Base-by-base conservation (phyloP, 2,888 invertebrate species). In the Scaptomyza parva region DNA sequence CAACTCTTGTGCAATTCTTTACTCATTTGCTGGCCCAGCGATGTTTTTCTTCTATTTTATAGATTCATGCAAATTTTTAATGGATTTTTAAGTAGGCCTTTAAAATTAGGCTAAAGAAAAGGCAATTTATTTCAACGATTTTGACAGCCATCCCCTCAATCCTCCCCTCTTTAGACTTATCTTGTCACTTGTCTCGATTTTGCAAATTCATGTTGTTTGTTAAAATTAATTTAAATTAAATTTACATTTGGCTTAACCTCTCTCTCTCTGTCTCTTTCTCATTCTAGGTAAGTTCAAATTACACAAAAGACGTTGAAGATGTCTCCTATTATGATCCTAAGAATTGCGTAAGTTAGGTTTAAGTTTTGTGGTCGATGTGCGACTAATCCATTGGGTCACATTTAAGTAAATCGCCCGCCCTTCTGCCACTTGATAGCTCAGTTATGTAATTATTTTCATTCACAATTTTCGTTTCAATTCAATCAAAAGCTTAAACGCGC, bases 21-120 rank as follows among this genome's bases (percentile, higher is more conserved):
- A 28, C 55, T 70, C 70, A 65, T 69, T 69, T 69, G 59, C 40
- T 66, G 59, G 47, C 50, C 35, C 35, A 1, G 1, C 14, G 3
- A 11, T 11, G 12, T 18, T 53, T 51, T 63, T 59, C n/a, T n/a
- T n/a, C n/a, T n/a, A n/a, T n/a, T 53, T 62, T n/a, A n/a, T 83
- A 76, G 78, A 85, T 88, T 76, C 78, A 87, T 88, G 88, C 74
- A 83, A 88, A 89, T 89, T 88, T 86, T 83, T 89, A 88, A 88
- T 89, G 88, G 89, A 87, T 83, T 88, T 88, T 88, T 88, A 87
- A 88, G 88, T 83, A 88, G 87, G 72, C 78, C 77, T 81, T 82
- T 74, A 85, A 86, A 89, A 86, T 86, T 78, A 71, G 74, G 74
- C 67, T 9, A 69, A 87, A 74, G 71, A 63, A 86, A 86, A 70